Evolutionary conservation across 2,113 vertebrate genomes (phyloP), one percentile per base, ranked within the genome.

Genomic region (Leucosticte australis): DNA sequence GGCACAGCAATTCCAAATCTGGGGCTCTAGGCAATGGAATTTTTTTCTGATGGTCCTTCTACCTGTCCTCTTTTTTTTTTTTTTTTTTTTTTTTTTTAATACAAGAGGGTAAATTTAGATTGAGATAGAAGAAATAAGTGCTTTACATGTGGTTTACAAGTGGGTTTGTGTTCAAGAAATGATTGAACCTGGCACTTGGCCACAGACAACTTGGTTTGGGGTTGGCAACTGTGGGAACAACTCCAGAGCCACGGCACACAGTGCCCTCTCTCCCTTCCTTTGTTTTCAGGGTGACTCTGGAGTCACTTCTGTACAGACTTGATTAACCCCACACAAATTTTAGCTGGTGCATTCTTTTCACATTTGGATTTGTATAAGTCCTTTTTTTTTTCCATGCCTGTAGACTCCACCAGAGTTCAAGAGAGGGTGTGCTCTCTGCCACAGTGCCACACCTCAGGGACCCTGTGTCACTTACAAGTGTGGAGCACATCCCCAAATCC

Each of bases 1-100:
- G 33, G 28, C 23, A 80, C 0, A 2, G 33, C 30, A 59, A 70
- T 63, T 74, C 18, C 59, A 75, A 89, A 37, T 50, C 59, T 67
- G 15, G 13, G 19, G 16, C 5, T 75, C 11, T 35, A 18, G 12
- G 19, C 19, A 87, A 77, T 4, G 23, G 28, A 64, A 49, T 8
- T 0, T 24, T 87, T 84, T 93, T 47, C 41, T 63, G 5, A 1
- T 2, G 5, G 10, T 47, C 15, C 7, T 81, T 74, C 59, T 33
- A n/a, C 5, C 0, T 0, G 2, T 57, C 13, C 22, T 41, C 1
- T 15, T 31, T 35, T 7, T 0, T 21, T 87, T 28, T 57, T 21
- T 57, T n/a, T 10, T 31, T 35, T 6, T 0, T 52, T 21, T 57
- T 57, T 57, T 21, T 33, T 42, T 28, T 3, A 15, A 39, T 33